phyloP scores from a whole-genome alignment of 2,888 invertebrate genomes.

The Drosophila anomalata region DNA sequence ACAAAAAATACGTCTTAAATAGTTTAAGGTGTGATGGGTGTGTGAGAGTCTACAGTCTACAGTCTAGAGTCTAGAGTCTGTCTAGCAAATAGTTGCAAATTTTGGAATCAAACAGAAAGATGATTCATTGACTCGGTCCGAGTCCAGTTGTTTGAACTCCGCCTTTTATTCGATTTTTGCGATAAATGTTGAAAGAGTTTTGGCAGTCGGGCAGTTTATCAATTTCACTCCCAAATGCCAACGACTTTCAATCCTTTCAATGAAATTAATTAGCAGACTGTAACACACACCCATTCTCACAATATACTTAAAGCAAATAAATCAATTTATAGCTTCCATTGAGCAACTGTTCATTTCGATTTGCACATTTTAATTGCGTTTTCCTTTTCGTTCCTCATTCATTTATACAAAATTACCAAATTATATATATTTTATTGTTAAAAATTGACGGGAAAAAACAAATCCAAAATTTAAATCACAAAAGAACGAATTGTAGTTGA shows the following conservation, averaged over 20 bases:
- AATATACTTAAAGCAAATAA: slow-evolving; percentile 16
- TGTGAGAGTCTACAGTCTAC: slow-evolving; percentile 30
- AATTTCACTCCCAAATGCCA: slow-evolving; percentile 9
- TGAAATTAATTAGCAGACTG: slow-evolving; percentile 17
- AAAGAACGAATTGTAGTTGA: slow-evolving; percentile 32
- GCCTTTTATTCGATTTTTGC: slow-evolving; percentile 4
- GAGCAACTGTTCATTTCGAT: slow-evolving; percentile 11
- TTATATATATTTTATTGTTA: neutral
- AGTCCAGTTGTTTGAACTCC: slow-evolving; percentile 13
- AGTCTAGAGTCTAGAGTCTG: slow-evolving; percentile 8
- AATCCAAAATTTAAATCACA: slow-evolving; percentile 24
- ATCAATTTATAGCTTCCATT: slow-evolving; percentile 25
- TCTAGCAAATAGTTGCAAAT: slow-evolving; percentile 8
- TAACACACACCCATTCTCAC: neutral
- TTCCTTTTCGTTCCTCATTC: neutral
- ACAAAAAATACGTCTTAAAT: slow-evolving; percentile 18
- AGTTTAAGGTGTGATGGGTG: slow-evolving; percentile 18
- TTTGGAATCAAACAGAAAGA: slow-evolving; percentile 1
- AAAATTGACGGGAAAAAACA: neutral
- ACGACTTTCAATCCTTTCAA: slow-evolving; percentile 18
- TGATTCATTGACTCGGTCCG: slow-evolving; percentile 5
- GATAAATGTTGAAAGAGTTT: slow-evolving; percentile 12
- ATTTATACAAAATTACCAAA: too few species aligned
- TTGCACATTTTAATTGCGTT: slow-evolving; percentile 20
- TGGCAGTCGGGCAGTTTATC: slow-evolving; percentile 8